Conservation (phyloP, 2,113 vertebrate species). For the Trinectes maculatus region DNA sequence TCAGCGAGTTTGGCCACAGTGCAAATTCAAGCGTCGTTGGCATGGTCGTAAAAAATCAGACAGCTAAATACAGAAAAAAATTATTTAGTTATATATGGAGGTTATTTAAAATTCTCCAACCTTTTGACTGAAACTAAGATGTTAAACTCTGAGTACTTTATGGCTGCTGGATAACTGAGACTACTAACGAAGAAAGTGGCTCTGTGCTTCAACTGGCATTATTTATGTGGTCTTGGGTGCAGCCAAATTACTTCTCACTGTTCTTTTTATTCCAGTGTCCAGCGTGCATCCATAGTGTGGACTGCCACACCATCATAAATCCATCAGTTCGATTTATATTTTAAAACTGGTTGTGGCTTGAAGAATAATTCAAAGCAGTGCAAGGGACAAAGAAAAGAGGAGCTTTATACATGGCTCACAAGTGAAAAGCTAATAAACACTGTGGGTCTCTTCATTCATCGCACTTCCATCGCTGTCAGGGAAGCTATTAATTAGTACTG, state of each 20-base stretch:
- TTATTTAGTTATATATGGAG: neutral
- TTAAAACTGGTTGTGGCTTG: constrained; percentile 63
- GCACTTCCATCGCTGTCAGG: constrained; percentile 59
- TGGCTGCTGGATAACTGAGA: constrained; percentile 21
- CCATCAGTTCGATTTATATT: constrained; percentile 56
- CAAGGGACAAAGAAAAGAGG: constrained; percentile 20
- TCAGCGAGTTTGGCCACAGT: neutral
- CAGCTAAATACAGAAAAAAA: too few species aligned
- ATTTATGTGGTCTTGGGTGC: constrained; percentile 62
- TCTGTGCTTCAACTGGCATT: constrained; percentile 22
- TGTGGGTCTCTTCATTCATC: constrained; percentile 29
- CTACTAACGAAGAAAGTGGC: constrained; percentile 43
- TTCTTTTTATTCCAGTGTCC: constrained; percentile 44
- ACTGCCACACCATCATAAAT: constrained; percentile 59
- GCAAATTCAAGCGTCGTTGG: too few species aligned
- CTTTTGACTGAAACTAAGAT: constrained; percentile 18
- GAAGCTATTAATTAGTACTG: constrained; percentile 32
- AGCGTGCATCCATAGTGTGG: constrained; percentile 21
- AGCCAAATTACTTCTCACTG: constrained; percentile 61
- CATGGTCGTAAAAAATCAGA: too few species aligned
- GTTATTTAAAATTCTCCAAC: neutral
- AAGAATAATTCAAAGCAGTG: constrained; percentile 50
- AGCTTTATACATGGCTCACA: constrained; percentile 16
- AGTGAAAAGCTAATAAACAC: constrained; percentile 53
- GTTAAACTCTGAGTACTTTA: constrained; percentile 16